Percentiles rank a stretch among this genome's conserved stretches.
These are phyloP conservation scores for Sylvicola cinctus DNA, from an alignment of 2,888 invertebrate species.

Conservation along the genomic window DNA sequence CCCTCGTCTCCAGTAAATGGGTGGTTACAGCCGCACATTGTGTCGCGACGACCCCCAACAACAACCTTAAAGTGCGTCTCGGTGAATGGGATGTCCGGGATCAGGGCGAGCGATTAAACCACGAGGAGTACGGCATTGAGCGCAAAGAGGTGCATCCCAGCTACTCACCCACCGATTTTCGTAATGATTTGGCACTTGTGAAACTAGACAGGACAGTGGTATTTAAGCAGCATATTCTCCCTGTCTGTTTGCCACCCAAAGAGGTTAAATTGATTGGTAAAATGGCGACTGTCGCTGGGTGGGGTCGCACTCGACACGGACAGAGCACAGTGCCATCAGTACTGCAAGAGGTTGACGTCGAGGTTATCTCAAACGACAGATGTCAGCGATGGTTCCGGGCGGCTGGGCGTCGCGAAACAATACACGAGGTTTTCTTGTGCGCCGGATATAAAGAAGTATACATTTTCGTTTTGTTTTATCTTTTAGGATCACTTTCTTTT, in stretches of 20 bases:
- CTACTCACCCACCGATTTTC: slow-evolving; percentile 78
- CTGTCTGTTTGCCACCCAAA: slow-evolving; percentile 71
- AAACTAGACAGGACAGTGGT: slow-evolving; percentile 61
- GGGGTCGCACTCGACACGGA: slow-evolving; percentile 80
- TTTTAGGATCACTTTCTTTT: slow-evolving; percentile 7
- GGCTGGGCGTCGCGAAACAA: slow-evolving; percentile 75
- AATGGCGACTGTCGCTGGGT: slow-evolving; percentile 80
- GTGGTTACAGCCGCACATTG: slow-evolving; percentile 84
- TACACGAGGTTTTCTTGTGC: slow-evolving; percentile 81
- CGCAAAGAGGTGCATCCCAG: slow-evolving; percentile 79
- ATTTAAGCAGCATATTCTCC: slow-evolving; percentile 81
- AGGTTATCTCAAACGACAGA: slow-evolving; percentile 72
- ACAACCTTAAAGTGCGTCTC: slow-evolving; percentile 67
- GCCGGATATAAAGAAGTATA: slow-evolving; percentile 81
- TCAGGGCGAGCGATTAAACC: slow-evolving; percentile 57
- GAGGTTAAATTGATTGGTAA: slow-evolving; percentile 63
- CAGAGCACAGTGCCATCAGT: slow-evolving; percentile 73
- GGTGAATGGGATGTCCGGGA: slow-evolving; percentile 88
- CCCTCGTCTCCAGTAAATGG: slow-evolving; percentile 75
- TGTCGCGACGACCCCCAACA: slow-evolving; percentile 79
- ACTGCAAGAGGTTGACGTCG: slow-evolving; percentile 64
- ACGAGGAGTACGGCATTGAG: slow-evolving; percentile 76
- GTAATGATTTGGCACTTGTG: slow-evolving; percentile 72
- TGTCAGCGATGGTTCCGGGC: slow-evolving; percentile 87
- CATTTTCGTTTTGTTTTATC: slow-evolving; percentile 13